Evolutionary conservation across 2,113 vertebrate species (phyloP), one percentile per base, ranked within the genome.

Genomic region (Sylvilagus bachmani): DNA sequence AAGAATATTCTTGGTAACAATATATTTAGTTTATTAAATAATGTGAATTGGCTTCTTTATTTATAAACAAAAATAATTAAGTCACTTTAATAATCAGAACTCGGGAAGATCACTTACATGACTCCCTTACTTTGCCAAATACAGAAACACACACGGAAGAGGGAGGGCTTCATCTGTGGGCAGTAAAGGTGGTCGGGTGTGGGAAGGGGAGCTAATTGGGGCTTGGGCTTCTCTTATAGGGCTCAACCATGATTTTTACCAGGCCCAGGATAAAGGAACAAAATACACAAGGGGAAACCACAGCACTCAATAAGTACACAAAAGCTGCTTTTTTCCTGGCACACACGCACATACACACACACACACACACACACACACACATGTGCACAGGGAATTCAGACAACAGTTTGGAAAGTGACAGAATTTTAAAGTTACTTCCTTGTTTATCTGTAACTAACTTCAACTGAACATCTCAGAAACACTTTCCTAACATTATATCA

Each of bases 401-500:
- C 77, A 95, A 55, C 62, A 77, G 38, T 93, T 81, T 86, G 61
- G 55, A 77, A 95, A 94, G 29, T 74, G 74, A 93, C 22, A 95
- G 80, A 94, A 96, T 82, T 91, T 93, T 86, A 75, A 93, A 93
- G 14, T 93, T 90, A 92, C 44, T 80, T 51, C 33, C 55, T 3
- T 87, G 36, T 95, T 86, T 90, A 95, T 53, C 62, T 92, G 44
- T 44, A 96, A 89, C 62, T 24, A 93, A 31, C 58, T 96, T 96
- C 67, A 86, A 81, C 4, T 86, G 74, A 95, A 67, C 33, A 91
- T 61, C 58, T 96, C 84, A 93, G 82, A 91, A 95, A 89, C 70
- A 91, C n/a, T 86, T 80, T 86, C 61, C 61, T 91, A 95, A 95
- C 77, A 93, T 94, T 91, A 95, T 44, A 95, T 86, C 80, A 96